Percentiles rank a stretch among this genome's conserved stretches.
Evolutionary conservation across 2,888 invertebrate species (phyloP).

Genomic region (Melanostoma scalare): DNA sequence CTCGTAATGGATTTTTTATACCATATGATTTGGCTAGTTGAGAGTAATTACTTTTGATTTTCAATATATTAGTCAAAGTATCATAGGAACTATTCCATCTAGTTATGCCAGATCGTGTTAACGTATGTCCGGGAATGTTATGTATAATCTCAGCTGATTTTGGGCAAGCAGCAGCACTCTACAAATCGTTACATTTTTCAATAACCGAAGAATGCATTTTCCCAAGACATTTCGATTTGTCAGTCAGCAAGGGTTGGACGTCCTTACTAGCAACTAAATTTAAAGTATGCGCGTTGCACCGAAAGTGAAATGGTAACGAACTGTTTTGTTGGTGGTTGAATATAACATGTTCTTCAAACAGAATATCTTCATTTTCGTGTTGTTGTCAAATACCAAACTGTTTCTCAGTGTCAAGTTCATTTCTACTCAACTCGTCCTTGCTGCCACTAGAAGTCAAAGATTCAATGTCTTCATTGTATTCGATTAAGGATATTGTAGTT

Average conservation of each 20-base stretch:
- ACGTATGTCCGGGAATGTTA: slow-evolving; percentile 35
- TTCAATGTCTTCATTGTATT: slow-evolving; percentile 15
- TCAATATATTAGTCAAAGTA: slow-evolving; percentile 28
- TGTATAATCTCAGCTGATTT: slow-evolving; percentile 50
- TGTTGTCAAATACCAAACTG: background rate
- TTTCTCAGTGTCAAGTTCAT: background rate
- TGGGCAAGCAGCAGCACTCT: slow-evolving; percentile 40
- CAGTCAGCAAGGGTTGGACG: slow-evolving; percentile 4
- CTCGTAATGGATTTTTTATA: slow-evolving; percentile 15
- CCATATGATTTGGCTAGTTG: background rate
- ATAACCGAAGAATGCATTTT: slow-evolving; percentile 14
- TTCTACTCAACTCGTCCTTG: background rate
- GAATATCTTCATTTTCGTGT: too few species aligned
- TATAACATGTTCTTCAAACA: background rate
- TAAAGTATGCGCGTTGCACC: slow-evolving; percentile 1
- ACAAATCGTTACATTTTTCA: slow-evolving; percentile 54
- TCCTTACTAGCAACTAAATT: background rate
- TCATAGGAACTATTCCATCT: slow-evolving; percentile 56
- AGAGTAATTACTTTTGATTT: slow-evolving; percentile 23
- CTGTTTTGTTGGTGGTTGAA: background rate
- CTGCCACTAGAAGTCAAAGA: slow-evolving; percentile 15
- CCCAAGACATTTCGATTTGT: slow-evolving; percentile 14
- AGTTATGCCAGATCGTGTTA: slow-evolving; percentile 24
- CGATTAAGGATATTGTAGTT: slow-evolving; percentile 33
- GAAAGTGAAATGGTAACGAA: background rate